These are phyloP conservation scores for Emmelina monodactyla DNA, from an alignment of 2,888 invertebrate species.

Conservation along the genomic window DNA sequence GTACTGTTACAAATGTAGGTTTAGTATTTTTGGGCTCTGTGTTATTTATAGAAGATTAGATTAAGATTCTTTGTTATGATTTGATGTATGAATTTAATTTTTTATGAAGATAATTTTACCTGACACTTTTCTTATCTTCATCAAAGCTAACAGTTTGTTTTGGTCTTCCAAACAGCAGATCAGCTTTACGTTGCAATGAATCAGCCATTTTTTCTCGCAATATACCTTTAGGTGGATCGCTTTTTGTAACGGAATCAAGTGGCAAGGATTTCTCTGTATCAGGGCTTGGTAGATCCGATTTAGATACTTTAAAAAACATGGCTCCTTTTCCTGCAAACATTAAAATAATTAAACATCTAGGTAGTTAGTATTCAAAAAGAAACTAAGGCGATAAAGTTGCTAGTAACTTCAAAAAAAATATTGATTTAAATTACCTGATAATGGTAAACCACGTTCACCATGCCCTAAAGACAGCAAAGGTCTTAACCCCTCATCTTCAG, in stretches of 20 bases:
- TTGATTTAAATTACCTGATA: constrained; percentile 41
- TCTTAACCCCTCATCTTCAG: constrained; percentile 42
- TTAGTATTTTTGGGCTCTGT: background rate
- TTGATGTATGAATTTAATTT: too few species aligned
- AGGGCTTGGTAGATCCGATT: constrained; percentile 49
- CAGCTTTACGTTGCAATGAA: constrained; percentile 29
- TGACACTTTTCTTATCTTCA: constrained; percentile 79
- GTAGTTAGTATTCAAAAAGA: too few species aligned
- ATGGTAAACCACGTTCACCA: constrained; percentile 49
- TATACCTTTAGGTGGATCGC: constrained; percentile 67
- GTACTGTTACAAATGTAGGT: background rate
- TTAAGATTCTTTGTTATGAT: too few species aligned
- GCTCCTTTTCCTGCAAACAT: constrained; percentile 39
- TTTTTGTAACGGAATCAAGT: constrained; percentile 46
- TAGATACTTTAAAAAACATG: constrained; percentile 44
- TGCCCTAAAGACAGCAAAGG: constrained; percentile 33
- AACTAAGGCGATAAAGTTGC: too few species aligned
- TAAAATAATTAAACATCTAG: too few species aligned
- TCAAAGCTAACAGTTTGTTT: constrained; percentile 62
- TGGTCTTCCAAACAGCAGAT: constrained; percentile 29
- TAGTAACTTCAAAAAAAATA: background rate
- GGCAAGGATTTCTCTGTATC: constrained; percentile 50
- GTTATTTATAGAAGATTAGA: too few species aligned
- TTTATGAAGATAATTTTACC: too few species aligned
- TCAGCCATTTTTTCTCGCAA: constrained; percentile 66